phyloP scores from a whole-genome alignment of 2,797 vertebrate species.

The Arvicola amphibius region DNA sequence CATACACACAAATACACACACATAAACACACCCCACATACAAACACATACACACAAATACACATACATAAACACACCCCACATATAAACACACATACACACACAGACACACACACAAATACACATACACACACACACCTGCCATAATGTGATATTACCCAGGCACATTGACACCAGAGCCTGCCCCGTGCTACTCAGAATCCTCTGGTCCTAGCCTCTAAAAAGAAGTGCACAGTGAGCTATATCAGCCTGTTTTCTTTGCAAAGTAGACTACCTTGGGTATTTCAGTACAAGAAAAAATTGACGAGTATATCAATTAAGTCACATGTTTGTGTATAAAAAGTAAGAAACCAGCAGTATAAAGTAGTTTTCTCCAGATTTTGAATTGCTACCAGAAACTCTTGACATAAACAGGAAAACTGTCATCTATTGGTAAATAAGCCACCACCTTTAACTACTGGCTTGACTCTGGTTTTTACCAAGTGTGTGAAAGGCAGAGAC shows the following conservation, averaged over 20 bases:
- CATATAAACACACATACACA: too few species aligned
- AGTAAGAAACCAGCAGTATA: slow-evolving; percentile 21
- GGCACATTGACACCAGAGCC: background rate
- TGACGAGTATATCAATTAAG: background rate
- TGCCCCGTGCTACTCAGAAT: background rate
- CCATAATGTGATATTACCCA: too few species aligned
- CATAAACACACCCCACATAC: too few species aligned
- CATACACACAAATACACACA: too few species aligned
- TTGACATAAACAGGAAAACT: slow-evolving; percentile 15
- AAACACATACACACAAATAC: too few species aligned
- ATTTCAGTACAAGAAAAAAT: background rate
- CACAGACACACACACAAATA: too few species aligned
- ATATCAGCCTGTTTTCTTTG: background rate
- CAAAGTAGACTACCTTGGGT: background rate
- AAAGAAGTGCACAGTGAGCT: background rate
- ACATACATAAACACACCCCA: too few species aligned
- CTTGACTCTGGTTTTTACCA: background rate
- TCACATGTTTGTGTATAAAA: background rate
- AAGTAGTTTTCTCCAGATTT: slow-evolving; percentile 15
- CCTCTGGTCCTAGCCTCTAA: background rate
- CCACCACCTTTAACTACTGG: background rate
- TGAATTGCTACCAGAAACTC: slow-evolving; percentile 53
- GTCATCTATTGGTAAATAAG: background rate
- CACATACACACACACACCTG: background rate
- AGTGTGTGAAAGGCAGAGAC: slow-evolving; percentile 4